Evolutionary conservation across 1,140 invertebrate genomes (phyloP), one percentile per base, ranked within the genome.

Genomic region (Tetraneura akinire): DNA sequence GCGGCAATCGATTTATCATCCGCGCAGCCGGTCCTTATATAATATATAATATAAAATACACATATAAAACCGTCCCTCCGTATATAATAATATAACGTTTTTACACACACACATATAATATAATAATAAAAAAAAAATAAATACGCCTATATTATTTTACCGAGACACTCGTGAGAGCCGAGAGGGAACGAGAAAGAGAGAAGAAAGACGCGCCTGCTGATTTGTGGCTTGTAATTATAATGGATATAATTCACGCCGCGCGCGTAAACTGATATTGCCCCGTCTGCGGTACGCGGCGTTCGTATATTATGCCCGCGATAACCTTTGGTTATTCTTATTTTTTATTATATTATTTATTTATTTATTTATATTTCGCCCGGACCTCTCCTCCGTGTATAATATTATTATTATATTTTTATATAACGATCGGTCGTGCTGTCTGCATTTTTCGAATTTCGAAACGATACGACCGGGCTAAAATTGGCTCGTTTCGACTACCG

Each of bases 161-260:
- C 32, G 32, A 37, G 8, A n/a, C n/a, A n/a, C n/a, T n/a, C n/a
- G n/a, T n/a, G n/a, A n/a, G n/a, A n/a, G n/a, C n/a, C n/a, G n/a
- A n/a, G n/a, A n/a, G n/a, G n/a, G n/a, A n/a, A n/a, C n/a, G 32
- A 37, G 32, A 37, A 37, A 37, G 32, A 16, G 26, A 62, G 60
- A 37, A 37, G 32, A 16, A 14, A 62, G 60, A 62, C 60, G 60
- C 60, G n/a, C n/a, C n/a, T 26, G 21, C 53, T 60, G 73, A 76
- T 76, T 76, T 60, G 71, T 74, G 71, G 71, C 71, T 74, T 55
- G 73, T 76, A 76, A 76, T 76, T 60, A 76, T 60, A 76, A 76
- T 60, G 73, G 73, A 42, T 60, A 60, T 60, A 70, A 70, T 70
- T 70, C 66, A 70, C 66, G 42, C 66, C 42, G 8, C 11, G n/a